Evolutionary conservation across 53 echinoderm and acorn worm genomes (phyloP), one percentile per base, ranked within the genome.

Genomic region (Mesocentrotus franciscanus): DNA sequence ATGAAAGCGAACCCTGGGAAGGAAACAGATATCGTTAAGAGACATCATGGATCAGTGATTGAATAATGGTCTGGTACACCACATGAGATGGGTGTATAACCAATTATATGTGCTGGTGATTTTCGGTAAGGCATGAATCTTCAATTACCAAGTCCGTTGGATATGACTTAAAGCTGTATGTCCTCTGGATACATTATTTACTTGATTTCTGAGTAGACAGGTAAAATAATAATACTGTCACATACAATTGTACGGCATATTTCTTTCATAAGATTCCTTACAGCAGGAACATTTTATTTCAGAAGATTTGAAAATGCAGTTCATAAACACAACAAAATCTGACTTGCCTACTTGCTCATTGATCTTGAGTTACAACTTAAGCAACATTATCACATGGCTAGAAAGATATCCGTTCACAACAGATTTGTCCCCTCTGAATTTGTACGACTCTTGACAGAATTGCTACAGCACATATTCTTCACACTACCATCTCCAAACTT

Each of bases 1-100:
- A 79, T 15, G 90, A 35, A 1, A 83, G 34, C 4, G 96, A 68
- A 76, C 85, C 95, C 97, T 97, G 74, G 59, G 29, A 81, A 92
- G 26, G 33, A 58, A 35, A 33, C 11, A 91, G 22, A 91, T 17
- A 60, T 56, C 66, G 33, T 68, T 4, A 68, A 24, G 24, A 68
- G 24, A 24, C 24, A 68, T 68, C 22, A 24, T 26, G 68, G 68
- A 6, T 68, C 8, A 26, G 68, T 68, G 68, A 24, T 68, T 5
- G 8, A 16, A 34, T 13, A 15, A 78, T 33, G 16, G 16, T 36
- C 20, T 42, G 4, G 15, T 18, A 66, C 16, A 66, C 20, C 18
- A 22, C 0, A 66, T 0, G 0, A 20, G 17, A 66, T 66, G 22
- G 66, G 66, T 20, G 18, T 22, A 62, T 17, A 62, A 17, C 0